Conservation (phyloP, 92 coral and sea anemone species). For the Bergia sp. region DNA sequence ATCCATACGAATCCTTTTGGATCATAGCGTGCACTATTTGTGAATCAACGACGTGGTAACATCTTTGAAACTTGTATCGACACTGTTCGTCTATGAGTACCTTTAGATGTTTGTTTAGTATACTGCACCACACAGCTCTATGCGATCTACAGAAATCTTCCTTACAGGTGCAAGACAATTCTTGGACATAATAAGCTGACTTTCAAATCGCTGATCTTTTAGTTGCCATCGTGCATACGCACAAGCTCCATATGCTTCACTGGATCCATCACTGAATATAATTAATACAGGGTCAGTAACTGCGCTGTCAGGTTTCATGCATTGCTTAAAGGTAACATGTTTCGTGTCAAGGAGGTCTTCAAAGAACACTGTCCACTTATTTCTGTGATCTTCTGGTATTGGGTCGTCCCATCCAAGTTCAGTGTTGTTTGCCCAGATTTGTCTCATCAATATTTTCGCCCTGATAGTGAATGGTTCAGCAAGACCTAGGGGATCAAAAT, state of each 20-base stretch:
- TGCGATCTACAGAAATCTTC: conserved; percentile 39
- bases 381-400: conserved; percentile 12
- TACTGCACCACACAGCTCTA: conserved; percentile 40
- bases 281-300: conserved; percentile 36
- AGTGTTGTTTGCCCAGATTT: conserved; percentile 16
- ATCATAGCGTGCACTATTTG: conserved; percentile 52
- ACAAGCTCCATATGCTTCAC: conserved; percentile 47
- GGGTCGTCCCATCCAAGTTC: conserved; percentile 52
- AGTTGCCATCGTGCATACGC: conserved; percentile 48
- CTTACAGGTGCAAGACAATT: conserved; percentile 30
- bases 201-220: conserved; percentile 4
- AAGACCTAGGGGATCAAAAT: conserved; percentile 54
- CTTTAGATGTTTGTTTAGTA: conserved; percentile 30
- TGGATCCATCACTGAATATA: conserved; percentile 51
- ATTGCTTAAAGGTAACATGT: conserved; percentile 29
- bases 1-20: conserved; percentile 48
- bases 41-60: conserved; percentile 35
- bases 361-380: conserved; percentile 40
- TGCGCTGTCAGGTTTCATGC: conserved; percentile 36
- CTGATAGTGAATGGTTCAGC: conserved; percentile 53
- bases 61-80: conserved; percentile 32
- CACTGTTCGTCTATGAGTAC: conserved; percentile 35
- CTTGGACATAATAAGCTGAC: conserved; percentile 34
- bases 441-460: conserved; percentile 47
- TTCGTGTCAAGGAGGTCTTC: conserved; percentile 36